Evolutionary conservation across 1,140 invertebrate species (phyloP), one percentile per base, ranked within the genome.

Genomic region (Reticulitermes speratus): DNA sequence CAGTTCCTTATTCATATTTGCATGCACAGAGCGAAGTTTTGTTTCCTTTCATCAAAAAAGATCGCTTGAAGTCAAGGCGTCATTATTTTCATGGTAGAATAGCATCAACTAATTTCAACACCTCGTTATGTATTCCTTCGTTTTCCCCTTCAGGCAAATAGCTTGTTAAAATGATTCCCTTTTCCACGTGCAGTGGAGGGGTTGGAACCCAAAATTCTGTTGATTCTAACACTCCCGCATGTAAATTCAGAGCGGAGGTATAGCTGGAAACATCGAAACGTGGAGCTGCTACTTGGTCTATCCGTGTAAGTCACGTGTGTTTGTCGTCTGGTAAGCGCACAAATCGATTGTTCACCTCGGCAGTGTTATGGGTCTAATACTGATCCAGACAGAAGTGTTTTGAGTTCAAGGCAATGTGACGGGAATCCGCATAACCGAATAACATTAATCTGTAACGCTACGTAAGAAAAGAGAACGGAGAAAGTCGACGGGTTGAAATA

Each of bases 201-300:
- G 45, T 11, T 52, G 48, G 21, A 38, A n/a, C 8, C 85, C 65
- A 86, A 86, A 81, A 44, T 86, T 81, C 25, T 86, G 85, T 86
- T 86, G 85, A 86, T 65, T 86, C 44, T 86, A 86, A 86, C 85
- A 86, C 85, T 86, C 65, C 23, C n/a, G 55, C 85, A 86, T 86
- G 85, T 30, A 86, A 86, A 86, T 86, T 86, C 30, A 75, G 25
- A 25, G n/a, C 65, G 8, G 65, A 6, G n/a, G n/a, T 30, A 6
- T 30, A 30, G 65, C 14, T 75, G 65, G 7, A 30, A n/a, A 16
- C 14, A 75, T 5, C 65, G 25, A 16, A 25, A 75, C 25, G 30
- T 75, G n/a, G 65, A 7, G n/a, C 21, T 8, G 19, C 14, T 65
- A n/a, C 59, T 23, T 8, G 59, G 59, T 65, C 55, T 30, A 25